Evolutionary conservation across 2,888 invertebrate genomes (phyloP).

Genomic region (Lobophora halterata): DNA sequence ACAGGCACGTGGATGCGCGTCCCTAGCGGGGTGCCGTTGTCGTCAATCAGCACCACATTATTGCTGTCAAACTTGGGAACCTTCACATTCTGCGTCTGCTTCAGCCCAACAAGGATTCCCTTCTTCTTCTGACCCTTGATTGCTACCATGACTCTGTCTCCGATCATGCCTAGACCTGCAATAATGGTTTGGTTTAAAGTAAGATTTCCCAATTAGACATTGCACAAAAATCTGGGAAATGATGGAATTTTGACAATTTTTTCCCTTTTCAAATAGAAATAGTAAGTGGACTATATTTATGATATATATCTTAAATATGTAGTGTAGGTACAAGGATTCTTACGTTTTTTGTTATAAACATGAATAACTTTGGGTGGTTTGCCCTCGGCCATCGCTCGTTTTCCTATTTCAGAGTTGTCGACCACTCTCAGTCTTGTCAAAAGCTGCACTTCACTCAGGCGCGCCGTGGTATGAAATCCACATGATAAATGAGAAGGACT

Average conservation of each 20-base stretch:
- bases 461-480: constrained; percentile 81
- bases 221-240: too few species aligned
- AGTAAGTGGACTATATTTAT: too few species aligned
- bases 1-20: constrained; percentile 97
- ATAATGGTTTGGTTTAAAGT: too few species aligned
- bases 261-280: too few species aligned
- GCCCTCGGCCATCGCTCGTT: constrained; percentile 96
- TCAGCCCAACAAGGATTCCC: constrained; percentile 89
- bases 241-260: too few species aligned
- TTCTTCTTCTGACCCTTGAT: constrained; percentile 97
- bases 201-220: too few species aligned
- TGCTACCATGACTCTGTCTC: constrained; percentile 94
- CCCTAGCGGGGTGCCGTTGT: constrained; percentile 96
- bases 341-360: constrained; percentile 90
- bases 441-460: constrained; percentile 85
- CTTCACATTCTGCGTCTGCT: constrained; percentile 89
- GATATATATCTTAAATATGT: constrained; percentile 2
- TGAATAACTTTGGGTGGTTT: constrained; percentile 96
- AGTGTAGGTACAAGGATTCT: constrained; percentile 30
- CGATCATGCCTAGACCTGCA: constrained; percentile 79
- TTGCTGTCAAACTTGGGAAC: constrained; percentile 97
- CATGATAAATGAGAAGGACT: constrained; percentile 36
- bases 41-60: constrained; percentile 97
- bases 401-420: constrained; percentile 97
- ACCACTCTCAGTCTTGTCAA: constrained; percentile 93